Conservation (phyloP, 1,140 invertebrate genomes). For the Aphelinus certus region DNA sequence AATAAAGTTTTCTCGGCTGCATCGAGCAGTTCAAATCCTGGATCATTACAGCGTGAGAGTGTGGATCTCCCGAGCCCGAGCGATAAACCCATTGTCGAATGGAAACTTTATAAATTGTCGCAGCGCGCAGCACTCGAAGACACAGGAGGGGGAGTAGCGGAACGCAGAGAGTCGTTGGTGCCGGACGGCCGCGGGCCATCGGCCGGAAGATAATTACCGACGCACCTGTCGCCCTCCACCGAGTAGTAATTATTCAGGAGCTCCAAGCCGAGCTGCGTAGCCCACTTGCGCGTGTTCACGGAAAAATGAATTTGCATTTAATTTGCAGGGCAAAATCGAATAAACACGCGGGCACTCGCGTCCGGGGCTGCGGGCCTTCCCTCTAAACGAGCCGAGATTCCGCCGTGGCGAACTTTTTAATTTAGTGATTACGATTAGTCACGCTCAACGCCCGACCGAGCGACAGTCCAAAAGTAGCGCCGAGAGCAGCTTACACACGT, state of each 20-base stretch:
- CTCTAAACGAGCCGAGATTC: constrained; percentile 2
- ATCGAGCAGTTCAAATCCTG: no score
- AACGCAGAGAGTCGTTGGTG: no score
- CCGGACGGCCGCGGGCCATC: no score
- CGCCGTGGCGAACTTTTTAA: constrained; percentile 29
- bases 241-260: constrained; percentile 21
- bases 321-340: constrained; percentile 8
- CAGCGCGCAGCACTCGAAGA: no score
- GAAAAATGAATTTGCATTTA: constrained; percentile 36
- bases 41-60: no score
- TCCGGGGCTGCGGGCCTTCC: no score
- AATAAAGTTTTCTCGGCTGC: no score
- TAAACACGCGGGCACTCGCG: constrained; percentile 17
- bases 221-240: neutral
- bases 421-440: constrained; percentile 32
- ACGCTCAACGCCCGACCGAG: constrained; percentile 2
- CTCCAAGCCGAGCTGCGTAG: neutral
- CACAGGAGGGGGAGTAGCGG: no score
- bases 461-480: neutral
- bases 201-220: constrained; percentile 20
- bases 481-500: neutral
- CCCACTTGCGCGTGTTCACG: neutral
- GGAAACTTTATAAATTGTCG: no score
- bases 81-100: no score
- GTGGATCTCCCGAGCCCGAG: no score